Evolutionary conservation across 1,140 invertebrate genomes (phyloP), one percentile per base, ranked within the genome.

Genomic region (Holotrichia oblita): DNA sequence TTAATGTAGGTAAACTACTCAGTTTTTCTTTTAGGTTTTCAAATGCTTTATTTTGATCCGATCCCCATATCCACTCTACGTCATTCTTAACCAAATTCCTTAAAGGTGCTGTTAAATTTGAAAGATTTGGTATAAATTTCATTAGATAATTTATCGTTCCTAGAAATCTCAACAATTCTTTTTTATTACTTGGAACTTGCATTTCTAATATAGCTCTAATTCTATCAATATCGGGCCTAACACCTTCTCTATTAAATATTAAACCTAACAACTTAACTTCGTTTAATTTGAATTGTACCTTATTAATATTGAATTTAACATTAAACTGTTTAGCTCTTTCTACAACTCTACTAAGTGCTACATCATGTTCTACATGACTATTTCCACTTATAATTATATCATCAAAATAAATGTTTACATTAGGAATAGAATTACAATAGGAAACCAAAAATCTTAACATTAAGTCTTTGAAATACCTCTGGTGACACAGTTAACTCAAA

Each of bases 1-100:
- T 55, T 24, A 76, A 76, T 34, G 24, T 76, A 55, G 75, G 75
- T 34, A n/a, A n/a, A n/a, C n/a, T n/a, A n/a, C n/a, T n/a, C n/a
- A n/a, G n/a, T n/a, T n/a, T n/a, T n/a, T n/a, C n/a, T n/a, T n/a
- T n/a, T n/a, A n/a, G n/a, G n/a, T n/a, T n/a, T n/a, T n/a, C n/a
- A n/a, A n/a, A n/a, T n/a, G n/a, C n/a, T n/a, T n/a, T n/a, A n/a
- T n/a, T n/a, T n/a, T n/a, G n/a, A n/a, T n/a, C n/a, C n/a, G n/a
- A n/a, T n/a, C n/a, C 44, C 76, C 76, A 77, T 24, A 14, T 14
- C 27, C 27, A 78, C 20, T 34, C 61, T 17, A 78, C 61, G 20
- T 88, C 83, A 81, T 89, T 88, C 79, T 86, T 86, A 27, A 86
- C 75, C 8, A 90, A 79, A 3, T 85, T 77, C 10, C 85, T 81